Evolutionary conservation across 2,113 vertebrate species (phyloP).

Genomic region (Gadus chalcogrammus): DNA sequence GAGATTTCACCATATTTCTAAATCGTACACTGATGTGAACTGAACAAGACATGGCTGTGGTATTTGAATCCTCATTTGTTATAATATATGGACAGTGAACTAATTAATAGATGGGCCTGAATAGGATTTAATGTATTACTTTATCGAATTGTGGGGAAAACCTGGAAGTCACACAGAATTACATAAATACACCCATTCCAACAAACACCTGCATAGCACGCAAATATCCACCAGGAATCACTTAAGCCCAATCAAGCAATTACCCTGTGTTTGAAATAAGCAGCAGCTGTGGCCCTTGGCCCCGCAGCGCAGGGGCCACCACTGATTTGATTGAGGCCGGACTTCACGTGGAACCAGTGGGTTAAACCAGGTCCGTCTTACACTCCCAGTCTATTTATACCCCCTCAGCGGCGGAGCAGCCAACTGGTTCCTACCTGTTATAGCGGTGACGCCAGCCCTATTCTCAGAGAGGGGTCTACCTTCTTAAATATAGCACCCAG

Average conservation of each 20-base stretch:
- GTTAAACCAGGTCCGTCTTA: background rate
- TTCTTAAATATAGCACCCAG: constrained; percentile 17
- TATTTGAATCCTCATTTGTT: too few species aligned
- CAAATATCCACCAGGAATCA: background rate
- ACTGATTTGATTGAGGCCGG: background rate
- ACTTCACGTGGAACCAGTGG: background rate
- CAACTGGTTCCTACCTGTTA: constrained; percentile 8
- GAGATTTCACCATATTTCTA: too few species aligned
- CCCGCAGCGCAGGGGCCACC: background rate
- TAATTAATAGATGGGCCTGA: too few species aligned
- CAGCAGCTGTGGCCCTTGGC: background rate
- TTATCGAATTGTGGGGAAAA: too few species aligned
- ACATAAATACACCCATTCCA: background rate
- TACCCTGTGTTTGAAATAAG: background rate
- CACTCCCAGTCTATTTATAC: constrained; percentile 18
- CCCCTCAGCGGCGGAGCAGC: background rate
- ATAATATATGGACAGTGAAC: too few species aligned
- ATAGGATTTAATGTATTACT: too few species aligned
- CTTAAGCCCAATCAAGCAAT: background rate
- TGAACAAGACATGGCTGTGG: too few species aligned
- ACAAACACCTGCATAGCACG: background rate
- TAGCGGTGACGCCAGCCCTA: constrained; percentile 20
- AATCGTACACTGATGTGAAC: too few species aligned
- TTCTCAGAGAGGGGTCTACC: constrained; percentile 27
- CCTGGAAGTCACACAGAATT: too few species aligned